Base-by-base conservation (phyloP, 2,113 vertebrate species). In the Ceyx cyanopectus region DNA sequence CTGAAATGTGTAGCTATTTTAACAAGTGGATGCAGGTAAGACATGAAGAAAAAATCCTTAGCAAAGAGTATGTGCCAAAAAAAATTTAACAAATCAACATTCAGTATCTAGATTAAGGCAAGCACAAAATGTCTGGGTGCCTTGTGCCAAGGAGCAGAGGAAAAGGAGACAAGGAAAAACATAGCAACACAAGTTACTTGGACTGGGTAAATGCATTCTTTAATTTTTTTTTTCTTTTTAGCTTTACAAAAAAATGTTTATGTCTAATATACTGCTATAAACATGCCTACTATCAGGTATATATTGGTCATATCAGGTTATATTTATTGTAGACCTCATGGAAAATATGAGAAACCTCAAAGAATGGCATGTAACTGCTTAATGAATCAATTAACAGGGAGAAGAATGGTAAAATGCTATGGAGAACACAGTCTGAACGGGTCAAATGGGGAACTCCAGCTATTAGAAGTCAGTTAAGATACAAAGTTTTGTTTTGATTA, bases 401-500 rank as follows among this genome's bases (percentile, higher is more conserved):
- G 26, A 77, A 30, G 37, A 68, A 23, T 15, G 16, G 19, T 76
- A 14, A 62, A 32, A 72, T 0, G 0, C 9, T 56, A 23, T 21
- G 8, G 24, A 66, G 43, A 82, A 50, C 12, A 70, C 3, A 0
- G 0, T 32, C 4, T 67, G 51, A 72, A 88, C 23, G 14, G 2
- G 7, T 6, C 20, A 22, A 1, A 9, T 2, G 12, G 9, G 19
- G 16, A 65, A 57, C 8, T n/a, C 50, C 10, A 56, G 24, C 24
- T 51, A 14, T 23, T 30, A 27, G 14, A 2, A 75, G 14, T 29
- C 3, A 40, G 26, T 27, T 70, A 67, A 30, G 40, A 79, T 23
- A 41, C 3, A 3, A 60, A 54, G 10, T 37, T 78, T 76, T 40
- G 7, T 66, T 46, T 85, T 67, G 4, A 41, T 76, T 76, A 19